phyloP scores from a whole-genome alignment of 2,797 vertebrate species.

The Pristis pectinata region DNA sequence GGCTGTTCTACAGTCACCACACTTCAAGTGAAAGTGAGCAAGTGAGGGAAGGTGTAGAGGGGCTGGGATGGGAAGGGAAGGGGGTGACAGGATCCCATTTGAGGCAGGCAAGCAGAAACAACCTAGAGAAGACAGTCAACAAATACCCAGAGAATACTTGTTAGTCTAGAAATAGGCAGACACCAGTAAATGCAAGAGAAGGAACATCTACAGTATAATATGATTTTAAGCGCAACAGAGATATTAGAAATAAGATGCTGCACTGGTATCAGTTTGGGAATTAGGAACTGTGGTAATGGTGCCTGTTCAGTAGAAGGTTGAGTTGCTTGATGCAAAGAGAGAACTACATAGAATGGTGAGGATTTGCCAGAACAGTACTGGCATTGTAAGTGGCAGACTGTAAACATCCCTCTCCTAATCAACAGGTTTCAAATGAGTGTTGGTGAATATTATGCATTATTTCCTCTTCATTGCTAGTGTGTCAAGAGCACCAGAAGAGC shows the following conservation, averaged over 20 bases:
- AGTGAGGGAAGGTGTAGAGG: neutral
- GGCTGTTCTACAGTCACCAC: neutral
- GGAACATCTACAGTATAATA: neutral
- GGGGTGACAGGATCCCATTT: neutral
- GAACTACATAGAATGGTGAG: too few species aligned
- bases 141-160: neutral
- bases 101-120: neutral
- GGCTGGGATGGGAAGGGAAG: neutral
- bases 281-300: neutral
- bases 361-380: neutral
- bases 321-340: neutral
- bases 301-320: neutral
- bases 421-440: neutral
- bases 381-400: neutral
- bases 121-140: neutral
- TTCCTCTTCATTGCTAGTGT: neutral
- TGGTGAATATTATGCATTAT: neutral
- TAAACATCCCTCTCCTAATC: neutral
- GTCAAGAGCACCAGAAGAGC: neutral
- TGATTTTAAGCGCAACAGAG: neutral
- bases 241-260: neutral
- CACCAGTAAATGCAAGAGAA: neutral
- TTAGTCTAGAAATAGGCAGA: neutral
- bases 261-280: neutral
- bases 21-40: neutral